phyloP scores from a whole-genome alignment of 2,797 vertebrate genomes.

The Premnoplex brunnescens region DNA sequence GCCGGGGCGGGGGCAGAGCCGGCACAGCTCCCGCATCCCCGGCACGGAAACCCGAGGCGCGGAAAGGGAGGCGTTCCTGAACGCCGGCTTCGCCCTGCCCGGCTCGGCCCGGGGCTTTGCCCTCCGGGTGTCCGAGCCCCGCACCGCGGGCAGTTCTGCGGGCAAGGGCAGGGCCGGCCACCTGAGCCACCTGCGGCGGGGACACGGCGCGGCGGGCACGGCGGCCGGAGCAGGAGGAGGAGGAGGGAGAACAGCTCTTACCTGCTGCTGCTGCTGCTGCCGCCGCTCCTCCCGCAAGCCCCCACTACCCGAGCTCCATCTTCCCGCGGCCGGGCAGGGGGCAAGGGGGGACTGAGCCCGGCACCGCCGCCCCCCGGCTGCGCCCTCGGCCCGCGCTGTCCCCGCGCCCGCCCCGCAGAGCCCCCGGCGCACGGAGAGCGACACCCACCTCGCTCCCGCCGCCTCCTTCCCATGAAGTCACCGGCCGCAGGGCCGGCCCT shows the following conservation, averaged over 20 bases:
- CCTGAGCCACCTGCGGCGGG: not conserved
- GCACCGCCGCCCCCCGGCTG: slow-evolving; percentile 36
- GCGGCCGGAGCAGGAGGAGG: not conserved
- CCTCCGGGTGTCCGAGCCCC: not conserved
- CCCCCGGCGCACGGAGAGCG: not conserved
- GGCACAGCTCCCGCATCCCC: not conserved
- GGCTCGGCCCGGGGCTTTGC: not conserved
- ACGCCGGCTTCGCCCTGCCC: not conserved
- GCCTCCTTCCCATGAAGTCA: slow-evolving; percentile 67
- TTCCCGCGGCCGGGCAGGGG: not conserved
- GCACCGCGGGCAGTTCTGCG: not conserved
- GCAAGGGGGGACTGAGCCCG: not conserved
- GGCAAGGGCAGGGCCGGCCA: not conserved
- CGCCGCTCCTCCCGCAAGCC: not conserved
- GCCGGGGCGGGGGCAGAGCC: not conserved
- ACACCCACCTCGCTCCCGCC: slow-evolving; percentile 16
- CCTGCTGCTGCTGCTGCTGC: not conserved
- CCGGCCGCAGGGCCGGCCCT: slow-evolving; percentile 41
- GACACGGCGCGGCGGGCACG: not conserved
- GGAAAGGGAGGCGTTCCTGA: not conserved
- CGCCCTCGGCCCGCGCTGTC: not conserved
- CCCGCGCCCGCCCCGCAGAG: slow-evolving; percentile 30
- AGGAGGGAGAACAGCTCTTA: slow-evolving; percentile 11
- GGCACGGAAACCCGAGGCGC: not conserved
- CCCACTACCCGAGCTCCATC: slow-evolving; percentile 72